Conservation (phyloP, 2,797 vertebrate species). For the Distichodus sexfasciatus region DNA sequence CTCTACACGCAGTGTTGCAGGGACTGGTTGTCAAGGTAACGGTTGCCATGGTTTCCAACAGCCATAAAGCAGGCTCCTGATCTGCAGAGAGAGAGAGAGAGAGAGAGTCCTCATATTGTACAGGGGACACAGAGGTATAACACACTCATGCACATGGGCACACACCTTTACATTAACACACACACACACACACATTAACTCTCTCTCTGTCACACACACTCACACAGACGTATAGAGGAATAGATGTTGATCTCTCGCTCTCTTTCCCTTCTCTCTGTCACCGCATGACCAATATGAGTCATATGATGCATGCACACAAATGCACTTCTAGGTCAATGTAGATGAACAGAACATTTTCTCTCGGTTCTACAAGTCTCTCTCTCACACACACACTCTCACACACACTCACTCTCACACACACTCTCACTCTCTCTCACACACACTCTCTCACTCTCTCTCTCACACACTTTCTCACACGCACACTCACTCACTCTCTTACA, state of each 20-base stretch:
- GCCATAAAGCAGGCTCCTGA: conserved; percentile 68
- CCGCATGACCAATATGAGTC: too few species aligned
- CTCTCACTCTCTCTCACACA: conserved; percentile 3
- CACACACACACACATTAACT: not conserved
- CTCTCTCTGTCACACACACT: too few species aligned
- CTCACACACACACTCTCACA: not conserved
- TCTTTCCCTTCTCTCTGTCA: too few species aligned
- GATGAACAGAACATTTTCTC: not conserved
- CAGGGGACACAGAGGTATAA: not conserved
- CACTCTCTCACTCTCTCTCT: not conserved
- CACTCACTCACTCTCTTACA: not conserved
- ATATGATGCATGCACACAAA: too few species aligned
- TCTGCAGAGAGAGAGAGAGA: conserved; percentile 62
- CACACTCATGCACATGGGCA: not conserved
- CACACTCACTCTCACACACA: not conserved
- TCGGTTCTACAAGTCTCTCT: not conserved
- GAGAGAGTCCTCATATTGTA: conserved; percentile 43
- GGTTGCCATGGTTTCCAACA: conserved; percentile 78
- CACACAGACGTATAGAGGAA: too few species aligned
- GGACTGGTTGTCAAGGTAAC: conserved; percentile 78
- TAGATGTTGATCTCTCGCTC: too few species aligned
- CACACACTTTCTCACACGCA: too few species aligned
- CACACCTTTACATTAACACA: not conserved
- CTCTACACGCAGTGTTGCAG: conserved; percentile 73
- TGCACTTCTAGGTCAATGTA: not conserved